These are phyloP conservation scores for Terrapene triunguis DNA, from an alignment of 2,113 vertebrate species.

Conservation along the genomic window DNA sequence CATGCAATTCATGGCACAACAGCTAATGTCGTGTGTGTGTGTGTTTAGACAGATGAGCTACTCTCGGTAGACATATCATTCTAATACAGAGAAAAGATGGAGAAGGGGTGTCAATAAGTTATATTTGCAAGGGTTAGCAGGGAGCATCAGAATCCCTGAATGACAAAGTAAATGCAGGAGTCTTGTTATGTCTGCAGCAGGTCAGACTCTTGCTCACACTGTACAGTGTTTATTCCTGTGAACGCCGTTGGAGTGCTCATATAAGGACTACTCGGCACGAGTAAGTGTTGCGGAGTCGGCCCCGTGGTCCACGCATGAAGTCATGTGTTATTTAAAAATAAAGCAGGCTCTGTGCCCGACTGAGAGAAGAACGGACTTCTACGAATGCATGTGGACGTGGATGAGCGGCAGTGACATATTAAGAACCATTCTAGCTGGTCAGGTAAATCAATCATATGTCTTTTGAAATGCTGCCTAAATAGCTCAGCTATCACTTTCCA, in stretches of 20 bases:
- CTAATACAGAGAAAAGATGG: not conserved
- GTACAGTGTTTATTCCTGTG: not conserved
- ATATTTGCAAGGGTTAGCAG: rapidly evolving
- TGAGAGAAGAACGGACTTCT: not conserved
- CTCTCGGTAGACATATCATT: not conserved
- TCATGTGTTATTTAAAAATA: not conserved
- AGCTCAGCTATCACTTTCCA: slow-evolving; percentile 6
- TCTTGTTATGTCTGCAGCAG: not conserved
- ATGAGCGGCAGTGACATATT: not conserved
- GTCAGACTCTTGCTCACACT: not conserved
- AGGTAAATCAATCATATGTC: slow-evolving; percentile 53
- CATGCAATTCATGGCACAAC: not conserved
- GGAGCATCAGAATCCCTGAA: not conserved
- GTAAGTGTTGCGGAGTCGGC: not conserved
- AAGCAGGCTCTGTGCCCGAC: not conserved
- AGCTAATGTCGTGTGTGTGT: too few relatives aligned
- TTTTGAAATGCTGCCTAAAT: not conserved
- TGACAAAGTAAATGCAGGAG: rapidly evolving
- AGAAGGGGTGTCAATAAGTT: not conserved
- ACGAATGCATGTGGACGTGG: slow-evolving; percentile 1
- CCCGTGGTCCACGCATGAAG: not conserved
- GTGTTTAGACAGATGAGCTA: not conserved
- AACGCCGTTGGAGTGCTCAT: not conserved
- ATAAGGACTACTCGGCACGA: not conserved
- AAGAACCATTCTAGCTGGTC: not conserved